Base-by-base conservation (phyloP, 1,140 invertebrate species). In the Polyergus mexicanus region DNA sequence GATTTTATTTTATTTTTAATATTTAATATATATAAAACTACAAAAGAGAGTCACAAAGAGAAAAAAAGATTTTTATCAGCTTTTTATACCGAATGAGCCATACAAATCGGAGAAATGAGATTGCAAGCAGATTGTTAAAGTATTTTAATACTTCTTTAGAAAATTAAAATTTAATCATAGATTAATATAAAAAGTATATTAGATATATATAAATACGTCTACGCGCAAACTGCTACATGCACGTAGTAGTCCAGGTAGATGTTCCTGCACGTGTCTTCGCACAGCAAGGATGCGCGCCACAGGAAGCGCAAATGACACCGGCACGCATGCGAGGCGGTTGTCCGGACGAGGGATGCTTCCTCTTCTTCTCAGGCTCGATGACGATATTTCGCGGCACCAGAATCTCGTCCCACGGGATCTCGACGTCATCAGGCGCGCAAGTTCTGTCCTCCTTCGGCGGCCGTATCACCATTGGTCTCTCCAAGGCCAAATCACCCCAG, bases 321-420 rank as follows among this genome's bases (percentile, higher is more conserved):
- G 0, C 19, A 38, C 38, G 19, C 10, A 60, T 16, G 1, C 84
- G 84, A 35, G 89, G 89, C 13, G 77, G 76, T 22, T 77, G 85
- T 3, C 51, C 22, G n/a, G 88, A 91, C 4, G 92, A 92, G 5
- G 91, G 91, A 86, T 92, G 89, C 47, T 83, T 91, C 65, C 66
- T 89, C 11, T 86, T 90, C 13, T 68, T 89, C 13, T 80, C 75
- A 0, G 88, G 5, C 28, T 86, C 65, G 7, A 94, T 92, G 16
- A 92, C 28, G 13, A 94, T 87, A 75, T 93, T 92, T 8, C 38
- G 54, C 1, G 93, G 92, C 65, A 94, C 66, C 54, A 94, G 76
- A 41, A 94, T 92, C 13, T 93, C 90, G 5, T 92, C 80, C 94
- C 93, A 94, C 7, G 94, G 93, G 19, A 94, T 92, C 72, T 94